phyloP scores from a whole-genome alignment of 1,140 invertebrate genomes.

The Heliothis subflexa region DNA sequence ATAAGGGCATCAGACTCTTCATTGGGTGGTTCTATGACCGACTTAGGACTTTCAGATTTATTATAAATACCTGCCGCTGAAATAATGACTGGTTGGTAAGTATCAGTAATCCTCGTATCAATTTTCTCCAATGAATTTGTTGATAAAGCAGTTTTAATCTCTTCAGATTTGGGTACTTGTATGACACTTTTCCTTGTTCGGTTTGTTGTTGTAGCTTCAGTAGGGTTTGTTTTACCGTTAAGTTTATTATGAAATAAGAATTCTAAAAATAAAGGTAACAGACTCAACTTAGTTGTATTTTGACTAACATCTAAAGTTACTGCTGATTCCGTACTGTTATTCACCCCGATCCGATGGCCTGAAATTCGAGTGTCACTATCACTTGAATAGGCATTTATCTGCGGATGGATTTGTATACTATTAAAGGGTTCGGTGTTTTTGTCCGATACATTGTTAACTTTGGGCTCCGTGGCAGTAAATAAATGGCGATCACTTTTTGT shows the following conservation, averaged over 20 bases:
- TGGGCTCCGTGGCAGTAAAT: constrained; percentile 9
- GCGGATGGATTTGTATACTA: neutral
- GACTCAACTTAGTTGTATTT: constrained; percentile 38
- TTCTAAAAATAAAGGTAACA: constrained; percentile 65
- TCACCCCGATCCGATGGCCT: neutral
- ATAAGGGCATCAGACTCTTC: constrained; percentile 11
- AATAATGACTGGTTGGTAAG: constrained; percentile 48
- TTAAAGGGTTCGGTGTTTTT: neutral
- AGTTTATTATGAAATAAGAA: constrained; percentile 58
- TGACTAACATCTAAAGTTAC: neutral
- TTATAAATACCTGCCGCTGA: constrained; percentile 45
- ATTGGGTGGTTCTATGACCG: neutral
- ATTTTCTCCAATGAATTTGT: neutral
- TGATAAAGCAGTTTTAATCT: neutral
- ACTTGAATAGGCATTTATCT: neutral
- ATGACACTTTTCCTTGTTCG: constrained; percentile 35
- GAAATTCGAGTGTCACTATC: neutral
- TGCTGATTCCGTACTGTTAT: neutral
- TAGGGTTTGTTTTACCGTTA: constrained; percentile 2
- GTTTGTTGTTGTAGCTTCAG: neutral
- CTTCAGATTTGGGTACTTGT: neutral
- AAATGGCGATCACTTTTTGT: constrained; percentile 21
- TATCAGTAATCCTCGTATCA: neutral
- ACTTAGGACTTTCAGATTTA: constrained; percentile 17
- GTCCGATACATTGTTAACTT: neutral